phyloP scores from a whole-genome alignment of 2,888 invertebrate species.

The Merodon equestris region DNA sequence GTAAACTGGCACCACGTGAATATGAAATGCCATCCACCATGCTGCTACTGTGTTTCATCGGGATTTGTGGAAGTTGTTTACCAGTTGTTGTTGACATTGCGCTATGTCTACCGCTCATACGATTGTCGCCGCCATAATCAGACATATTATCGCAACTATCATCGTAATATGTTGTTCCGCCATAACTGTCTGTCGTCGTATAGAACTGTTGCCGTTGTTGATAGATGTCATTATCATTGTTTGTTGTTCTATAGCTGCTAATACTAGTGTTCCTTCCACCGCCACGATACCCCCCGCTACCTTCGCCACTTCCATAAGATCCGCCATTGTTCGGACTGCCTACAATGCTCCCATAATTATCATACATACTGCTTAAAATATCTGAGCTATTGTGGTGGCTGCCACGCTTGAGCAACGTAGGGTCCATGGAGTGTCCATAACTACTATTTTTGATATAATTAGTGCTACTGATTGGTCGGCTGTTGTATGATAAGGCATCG shows the following conservation, averaged over 20 bases:
- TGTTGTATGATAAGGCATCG: slow-evolving; percentile 89
- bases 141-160: slow-evolving; percentile 63
- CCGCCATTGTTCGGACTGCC: slow-evolving; percentile 29
- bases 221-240: slow-evolving; percentile 58
- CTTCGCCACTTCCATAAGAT: slow-evolving; percentile 19
- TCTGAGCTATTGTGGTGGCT: slow-evolving; percentile 62
- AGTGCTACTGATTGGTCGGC: slow-evolving; percentile 82
- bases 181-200: slow-evolving; percentile 15
- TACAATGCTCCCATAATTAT: slow-evolving; percentile 65
- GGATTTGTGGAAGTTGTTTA: slow-evolving; percentile 74
- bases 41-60: slow-evolving; percentile 72
- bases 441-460: slow-evolving; percentile 71
- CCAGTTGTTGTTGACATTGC: slow-evolving; percentile 42
- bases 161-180: slow-evolving; percentile 25
- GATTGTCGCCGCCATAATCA: slow-evolving; percentile 78
- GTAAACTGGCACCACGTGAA: slow-evolving; percentile 72
- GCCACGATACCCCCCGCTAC: slow-evolving; percentile 20
- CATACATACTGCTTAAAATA: slow-evolving; percentile 68
- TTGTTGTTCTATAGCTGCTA: slow-evolving; percentile 27
- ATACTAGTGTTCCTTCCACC: slow-evolving; percentile 12
- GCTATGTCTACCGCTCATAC: slow-evolving; percentile 48
- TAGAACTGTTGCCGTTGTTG: slow-evolving; percentile 36
- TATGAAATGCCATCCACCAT: slow-evolving; percentile 75
- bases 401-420: slow-evolving; percentile 42
- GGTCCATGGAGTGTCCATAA: slow-evolving; percentile 68